These are phyloP conservation scores for Rhagoletis pomonella DNA, from an alignment of 1,140 invertebrate genomes.

Conservation along the genomic window DNA sequence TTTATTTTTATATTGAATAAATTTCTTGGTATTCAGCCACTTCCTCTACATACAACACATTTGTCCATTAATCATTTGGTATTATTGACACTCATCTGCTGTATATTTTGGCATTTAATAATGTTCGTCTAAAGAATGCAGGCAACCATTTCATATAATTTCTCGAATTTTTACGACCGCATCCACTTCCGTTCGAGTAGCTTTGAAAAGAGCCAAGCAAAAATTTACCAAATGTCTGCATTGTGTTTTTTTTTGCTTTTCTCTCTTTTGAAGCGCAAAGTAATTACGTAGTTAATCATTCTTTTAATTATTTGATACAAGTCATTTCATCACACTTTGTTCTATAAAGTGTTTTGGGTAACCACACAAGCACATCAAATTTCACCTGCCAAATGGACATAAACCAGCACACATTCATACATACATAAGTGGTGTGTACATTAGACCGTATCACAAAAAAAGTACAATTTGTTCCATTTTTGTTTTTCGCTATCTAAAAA, in stretches of 20 bases:
- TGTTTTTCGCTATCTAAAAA: too few species aligned
- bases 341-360: not conserved
- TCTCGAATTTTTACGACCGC: not conserved
- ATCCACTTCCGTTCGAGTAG: conserved; percentile 13
- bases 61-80: conserved; percentile 25
- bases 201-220: not conserved
- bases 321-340: not conserved
- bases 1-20: not conserved
- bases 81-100: conserved; percentile 16
- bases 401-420: too few species aligned
- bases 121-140: not conserved
- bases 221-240: not conserved
- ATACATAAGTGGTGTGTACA: too few species aligned
- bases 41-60: not conserved
- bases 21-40: not conserved
- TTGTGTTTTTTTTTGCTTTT: not conserved
- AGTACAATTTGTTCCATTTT: too few species aligned
- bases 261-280: not conserved
- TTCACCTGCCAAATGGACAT: not conserved
- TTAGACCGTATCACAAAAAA: too few species aligned
- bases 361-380: not conserved
- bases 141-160: not conserved
- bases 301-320: not conserved
- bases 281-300: conserved; percentile 3
- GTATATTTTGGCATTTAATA: conserved; percentile 25